Evolutionary conservation across 1,140 invertebrate genomes (phyloP).

Genomic region (Papilio polyxenes): DNA sequence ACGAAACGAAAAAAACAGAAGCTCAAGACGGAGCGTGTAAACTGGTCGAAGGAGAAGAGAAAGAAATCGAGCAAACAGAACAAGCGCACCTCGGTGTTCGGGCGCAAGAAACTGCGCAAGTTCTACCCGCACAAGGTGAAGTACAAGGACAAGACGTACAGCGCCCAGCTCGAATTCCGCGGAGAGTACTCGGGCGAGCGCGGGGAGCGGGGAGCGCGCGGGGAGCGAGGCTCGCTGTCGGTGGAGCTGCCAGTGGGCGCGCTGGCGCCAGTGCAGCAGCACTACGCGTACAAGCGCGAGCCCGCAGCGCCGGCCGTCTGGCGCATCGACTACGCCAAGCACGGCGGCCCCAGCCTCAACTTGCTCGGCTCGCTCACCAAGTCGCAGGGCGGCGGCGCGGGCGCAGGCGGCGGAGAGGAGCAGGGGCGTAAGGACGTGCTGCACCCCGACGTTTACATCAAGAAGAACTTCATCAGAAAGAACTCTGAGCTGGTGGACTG

Average conservation of each 20-base stretch:
- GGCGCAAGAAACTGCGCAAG: constrained; percentile 66
- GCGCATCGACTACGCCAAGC: constrained; percentile 72
- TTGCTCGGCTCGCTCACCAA: constrained; percentile 57
- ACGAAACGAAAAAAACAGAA: constrained; percentile 46
- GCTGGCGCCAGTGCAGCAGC: constrained; percentile 47
- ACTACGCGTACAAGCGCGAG: constrained; percentile 56
- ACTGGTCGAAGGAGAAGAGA: constrained; percentile 35
- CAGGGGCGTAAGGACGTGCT: constrained; percentile 56
- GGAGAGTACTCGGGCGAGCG: constrained; percentile 61
- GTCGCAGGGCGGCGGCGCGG: constrained; percentile 49
- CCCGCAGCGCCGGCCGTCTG: constrained; percentile 58
- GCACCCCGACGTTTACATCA: constrained; percentile 68
- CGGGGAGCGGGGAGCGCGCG: constrained; percentile 55
- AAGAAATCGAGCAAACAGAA: constrained; percentile 47
- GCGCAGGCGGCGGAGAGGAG: constrained; percentile 47
- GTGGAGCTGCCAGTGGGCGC: constrained; percentile 56
- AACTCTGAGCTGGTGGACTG: constrained; percentile 40
- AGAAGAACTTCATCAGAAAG: constrained; percentile 64
- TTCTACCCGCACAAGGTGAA: constrained; percentile 74
- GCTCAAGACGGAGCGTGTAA: not conserved
- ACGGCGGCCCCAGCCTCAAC: constrained; percentile 62
- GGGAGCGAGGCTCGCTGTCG: constrained; percentile 67
- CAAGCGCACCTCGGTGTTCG: constrained; percentile 51
- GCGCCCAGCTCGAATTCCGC: constrained; percentile 44
- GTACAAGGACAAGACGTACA: constrained; percentile 59